Base-by-base conservation (phyloP, 1,140 invertebrate genomes). In the Rhagoletis pomonella region DNA sequence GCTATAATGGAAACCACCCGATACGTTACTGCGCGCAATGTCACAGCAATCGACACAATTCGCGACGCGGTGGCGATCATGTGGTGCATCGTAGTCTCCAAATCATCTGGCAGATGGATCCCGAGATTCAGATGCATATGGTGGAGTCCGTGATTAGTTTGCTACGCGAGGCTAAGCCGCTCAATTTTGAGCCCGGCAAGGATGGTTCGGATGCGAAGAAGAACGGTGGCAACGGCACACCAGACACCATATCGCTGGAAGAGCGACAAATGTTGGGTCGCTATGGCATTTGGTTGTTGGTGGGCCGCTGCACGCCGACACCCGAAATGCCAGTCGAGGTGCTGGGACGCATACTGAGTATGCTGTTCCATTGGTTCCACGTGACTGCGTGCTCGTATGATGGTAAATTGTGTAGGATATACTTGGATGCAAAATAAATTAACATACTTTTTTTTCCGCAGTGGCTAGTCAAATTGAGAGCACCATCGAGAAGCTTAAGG, bases 301-400 rank as follows among this genome's bases (percentile, higher is more conserved):
- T 99, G 58, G 98, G 98, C 64, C 95, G 99, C 88, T 99, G 98
- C 93, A 97, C 97, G 10, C 97, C 98, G 29, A 96, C 96, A 88
- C 94, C 96, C 64, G 96, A 96, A 89, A 96, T 98, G n/a, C 96
- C 97, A 5, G 94, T 96, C 91, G 97, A 98, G 93, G 96, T 98
- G 58, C 94, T 99, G 59, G 98, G 98, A 29, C 95, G 98, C 89
- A 95, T 99, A 89, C 94, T 99, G 47, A 97, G 97, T 86, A 98
- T 99, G 95, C 95, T 99, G 86, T 99, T 99, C 94, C 98, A 99
- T 94, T 99, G 99, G 99, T 99, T 99, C 94, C 97, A 99, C 94
- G 97, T 98, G 88, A 99, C 98, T 58, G 98, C 98, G 9, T 98
- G 98, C 93, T 96, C 98, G 19, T 98, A 98, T 92, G 98, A 99